Evolutionary conservation across 1,140 invertebrate genomes (phyloP), one percentile per base, ranked within the genome.

Genomic region (Lepidurus couesii): DNA sequence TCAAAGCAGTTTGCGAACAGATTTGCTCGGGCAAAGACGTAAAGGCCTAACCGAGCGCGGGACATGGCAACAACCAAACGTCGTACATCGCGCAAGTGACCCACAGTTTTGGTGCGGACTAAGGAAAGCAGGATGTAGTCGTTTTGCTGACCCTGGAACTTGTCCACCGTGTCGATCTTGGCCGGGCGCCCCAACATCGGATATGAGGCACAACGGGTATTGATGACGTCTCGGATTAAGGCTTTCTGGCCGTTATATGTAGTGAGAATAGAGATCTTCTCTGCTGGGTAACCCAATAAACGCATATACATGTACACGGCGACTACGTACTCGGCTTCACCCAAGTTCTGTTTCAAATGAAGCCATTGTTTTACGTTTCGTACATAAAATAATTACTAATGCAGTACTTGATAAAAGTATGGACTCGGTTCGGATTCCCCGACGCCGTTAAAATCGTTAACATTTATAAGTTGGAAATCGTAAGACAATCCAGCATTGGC

Each of bases 181-280:
- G 81, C 78, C 7, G 75, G 76, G 24, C 42, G 44, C 16, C 74
- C 76, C 83, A 99, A 97, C n/a, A 99, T 87, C 0, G 97, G 95
- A 88, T 99, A 99, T 74, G 92, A 92, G 0, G 93, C 95, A 87
- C 98, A 99, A 80, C 97, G 88, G 75, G 94, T 93, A 81, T 96
- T 92, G 75, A 99, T 93, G 9, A 99, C 96, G 86, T 99, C 98
- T 42, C 95, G 86, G 44, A 99, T 95, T 24, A 99, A 88, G 86
- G 98, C 95, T 84, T 99, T 99, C 86, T 99, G 98, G 9, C 98
- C 98, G 86, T 99, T 99, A 85, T 99, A 99, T 0, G 98, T 99
- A 0, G 98, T 99, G n/a, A 99, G 85, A 82, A 99, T 98, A 16
- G 97, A 98, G 79, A 99, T 98, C 85, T 97, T 97, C 77, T 97